Evolutionary conservation across 2,113 vertebrate species (phyloP).

Genomic region (Oryzias javanicus): DNA sequence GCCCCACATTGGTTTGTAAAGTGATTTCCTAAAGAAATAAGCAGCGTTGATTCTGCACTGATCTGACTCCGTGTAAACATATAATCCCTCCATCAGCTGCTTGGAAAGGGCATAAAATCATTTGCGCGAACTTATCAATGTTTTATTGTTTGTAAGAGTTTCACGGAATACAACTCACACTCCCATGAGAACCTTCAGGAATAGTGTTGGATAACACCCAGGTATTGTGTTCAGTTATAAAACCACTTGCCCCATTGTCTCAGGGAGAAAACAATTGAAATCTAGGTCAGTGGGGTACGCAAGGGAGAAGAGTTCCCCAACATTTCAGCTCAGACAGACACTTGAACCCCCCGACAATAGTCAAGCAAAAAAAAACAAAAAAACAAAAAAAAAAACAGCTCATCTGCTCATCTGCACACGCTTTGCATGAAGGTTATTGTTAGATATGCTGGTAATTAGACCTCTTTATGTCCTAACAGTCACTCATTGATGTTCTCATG

Average conservation of each 20-base stretch:
- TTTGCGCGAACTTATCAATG: too few relatives aligned
- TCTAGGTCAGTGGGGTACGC: slow-evolving; percentile 79
- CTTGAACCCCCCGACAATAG: slow-evolving; percentile 67
- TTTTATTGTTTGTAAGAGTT: too few relatives aligned
- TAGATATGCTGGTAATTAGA: slow-evolving; percentile 57
- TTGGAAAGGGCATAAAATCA: too few relatives aligned
- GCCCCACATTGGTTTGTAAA: too few relatives aligned
- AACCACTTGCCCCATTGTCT: slow-evolving; percentile 77
- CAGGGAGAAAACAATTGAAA: slow-evolving; percentile 77
- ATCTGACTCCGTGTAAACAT: too few relatives aligned
- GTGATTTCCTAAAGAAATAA: too few relatives aligned
- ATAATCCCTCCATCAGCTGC: too few relatives aligned
- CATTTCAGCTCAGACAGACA: slow-evolving; percentile 66
- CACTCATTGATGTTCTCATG: background rate
- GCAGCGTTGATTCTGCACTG: too few relatives aligned
- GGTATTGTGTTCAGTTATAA: slow-evolving; percentile 77
- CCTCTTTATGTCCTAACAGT: slow-evolving; percentile 55
- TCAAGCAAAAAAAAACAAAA: slow-evolving; percentile 51
- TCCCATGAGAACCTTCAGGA: slow-evolving; percentile 63
- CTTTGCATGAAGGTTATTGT: slow-evolving; percentile 55
- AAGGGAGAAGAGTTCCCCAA: slow-evolving; percentile 69
- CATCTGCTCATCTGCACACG: slow-evolving; percentile 47
- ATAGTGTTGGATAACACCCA: slow-evolving; percentile 72
- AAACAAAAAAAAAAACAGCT: too few relatives aligned
- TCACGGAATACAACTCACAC: slow-evolving; percentile 42